Evolutionary conservation across 2,113 vertebrate species (phyloP), one percentile per base, ranked within the genome.

Genomic region (Setophaga kirtlandii): DNA sequence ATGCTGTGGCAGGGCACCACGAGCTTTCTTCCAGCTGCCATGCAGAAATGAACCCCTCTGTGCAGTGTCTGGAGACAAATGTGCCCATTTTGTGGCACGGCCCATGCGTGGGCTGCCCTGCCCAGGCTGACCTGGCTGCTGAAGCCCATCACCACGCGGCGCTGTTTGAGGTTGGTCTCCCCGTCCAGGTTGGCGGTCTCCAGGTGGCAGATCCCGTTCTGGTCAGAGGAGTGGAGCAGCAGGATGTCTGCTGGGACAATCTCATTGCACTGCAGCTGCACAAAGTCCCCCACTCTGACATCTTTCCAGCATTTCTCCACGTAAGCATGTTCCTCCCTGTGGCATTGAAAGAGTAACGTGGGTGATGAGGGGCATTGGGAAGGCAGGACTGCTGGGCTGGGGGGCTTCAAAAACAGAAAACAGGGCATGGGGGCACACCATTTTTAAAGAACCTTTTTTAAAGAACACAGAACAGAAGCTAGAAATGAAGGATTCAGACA

Each of bases 111-210:
- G 30, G 63, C 33, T 50, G 21, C 4, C 0, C 4, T 23, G 25
- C 13, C 55, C 37, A 42, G 20, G 1, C 96, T 71, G 95, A 98
- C 98, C 92, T 96, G 97, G 77, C 93, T 83, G 12, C 94, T 86
- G 96, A 97, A 97, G 12, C 98, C 98, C 95, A 35, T 93, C 37
- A 98, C 98, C 0, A 97, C 98, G 33, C 14, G 91, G 74, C 99
- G 98, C 93, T 99, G 99, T n/a, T 99, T 99, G 41, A 99, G 98
- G 97, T 99, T 99, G 70, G 98, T 99, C 96, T 99, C 99, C 52
- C 99, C 99, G 5, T 99, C 99, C 15, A 99, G 97, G 90, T 98
- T 99, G 96, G 99, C 97, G 0, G 99, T 99, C 85, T 99, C 99
- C 70, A 99, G 96, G 97, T 98, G 98, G 95, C 99, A 99, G 95